Conservation (phyloP, 2,797 vertebrate genomes). For the Platyrinchus mystaceus region DNA sequence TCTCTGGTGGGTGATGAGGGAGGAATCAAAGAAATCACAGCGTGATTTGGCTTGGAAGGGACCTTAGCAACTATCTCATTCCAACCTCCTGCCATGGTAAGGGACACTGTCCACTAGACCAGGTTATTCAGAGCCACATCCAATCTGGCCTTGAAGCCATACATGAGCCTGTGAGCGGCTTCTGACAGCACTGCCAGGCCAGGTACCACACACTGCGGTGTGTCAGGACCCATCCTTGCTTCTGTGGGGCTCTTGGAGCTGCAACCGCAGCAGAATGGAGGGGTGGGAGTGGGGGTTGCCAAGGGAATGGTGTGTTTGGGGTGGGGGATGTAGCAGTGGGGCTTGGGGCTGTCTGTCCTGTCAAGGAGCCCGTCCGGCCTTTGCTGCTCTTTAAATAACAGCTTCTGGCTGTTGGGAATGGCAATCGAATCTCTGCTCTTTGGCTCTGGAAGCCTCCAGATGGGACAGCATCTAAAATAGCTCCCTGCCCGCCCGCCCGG, state of each 20-base stretch:
- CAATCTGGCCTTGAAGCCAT: rapidly evolving
- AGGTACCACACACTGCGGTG: rapidly evolving
- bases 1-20: not conserved
- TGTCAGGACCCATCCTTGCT: not conserved
- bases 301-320: rapidly evolving
- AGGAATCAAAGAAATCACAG: not conserved
- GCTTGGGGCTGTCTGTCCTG: not conserved
- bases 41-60: not conserved
- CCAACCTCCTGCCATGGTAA: not conserved
- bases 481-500: not conserved
- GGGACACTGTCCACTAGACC: not conserved
- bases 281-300: rapidly evolving
- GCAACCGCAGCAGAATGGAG: not conserved
- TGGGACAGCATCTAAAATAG: constrained; percentile 22
- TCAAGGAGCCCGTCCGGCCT: rapidly evolving
- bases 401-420: not conserved
- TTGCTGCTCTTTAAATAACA: not conserved
- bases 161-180: rapidly evolving
- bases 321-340: rapidly evolving
- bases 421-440: not conserved
- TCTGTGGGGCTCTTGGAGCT: rapidly evolving
- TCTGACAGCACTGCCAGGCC: rapidly evolving
- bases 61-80: rapidly evolving
- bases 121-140: not conserved
- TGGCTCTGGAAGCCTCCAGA: constrained; percentile 20